These are phyloP conservation scores for Sycobia sp. DNA, from an alignment of 1,140 invertebrate genomes.

Conservation along the genomic window DNA sequence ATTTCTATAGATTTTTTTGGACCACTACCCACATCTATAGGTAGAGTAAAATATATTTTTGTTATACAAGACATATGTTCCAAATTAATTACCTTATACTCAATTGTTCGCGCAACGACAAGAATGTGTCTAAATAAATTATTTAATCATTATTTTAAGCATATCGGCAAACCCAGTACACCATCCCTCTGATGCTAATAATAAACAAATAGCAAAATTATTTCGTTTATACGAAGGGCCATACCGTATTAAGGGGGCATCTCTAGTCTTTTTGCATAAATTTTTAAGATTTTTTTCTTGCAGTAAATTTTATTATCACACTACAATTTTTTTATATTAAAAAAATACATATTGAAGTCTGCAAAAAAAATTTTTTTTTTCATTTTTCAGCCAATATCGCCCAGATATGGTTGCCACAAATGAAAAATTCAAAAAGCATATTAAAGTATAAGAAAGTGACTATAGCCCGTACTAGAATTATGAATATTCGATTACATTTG, in stretches of 20 bases:
- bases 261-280: too few species aligned
- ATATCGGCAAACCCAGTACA: slow-evolving; percentile 5
- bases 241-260: not conserved
- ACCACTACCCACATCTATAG: not conserved
- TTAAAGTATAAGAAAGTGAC: too few species aligned
- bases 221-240: not conserved
- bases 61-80: slow-evolving; percentile 19
- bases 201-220: not conserved
- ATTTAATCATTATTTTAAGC: not conserved
- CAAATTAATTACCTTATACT: slow-evolving; percentile 15
- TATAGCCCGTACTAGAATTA: too few species aligned
- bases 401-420: too few species aligned
- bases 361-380: too few species aligned
- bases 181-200: not conserved
- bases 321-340: too few species aligned
- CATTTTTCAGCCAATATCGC: too few species aligned
- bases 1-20: slow-evolving; percentile 30
- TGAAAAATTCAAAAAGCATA: too few species aligned
- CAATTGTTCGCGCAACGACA: not conserved
- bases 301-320: too few species aligned
- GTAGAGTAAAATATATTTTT: slow-evolving; percentile 11
- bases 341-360: too few species aligned
- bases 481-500: too few species aligned
- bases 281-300: too few species aligned
- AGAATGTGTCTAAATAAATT: not conserved